Conservation (phyloP, 1,140 invertebrate species). For the Brachionus sp. region DNA sequence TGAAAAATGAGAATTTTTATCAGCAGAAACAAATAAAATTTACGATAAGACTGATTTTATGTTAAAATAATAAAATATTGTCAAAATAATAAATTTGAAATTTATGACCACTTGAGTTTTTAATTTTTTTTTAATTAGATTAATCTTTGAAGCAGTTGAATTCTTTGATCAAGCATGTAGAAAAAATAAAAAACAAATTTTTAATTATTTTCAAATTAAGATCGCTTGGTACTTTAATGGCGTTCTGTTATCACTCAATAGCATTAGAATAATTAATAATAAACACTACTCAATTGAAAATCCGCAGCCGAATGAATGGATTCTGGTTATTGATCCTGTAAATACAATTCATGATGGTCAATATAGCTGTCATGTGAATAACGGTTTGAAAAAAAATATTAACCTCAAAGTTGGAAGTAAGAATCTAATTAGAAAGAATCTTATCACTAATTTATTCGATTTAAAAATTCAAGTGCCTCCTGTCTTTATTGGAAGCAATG, state of each 20-base stretch:
- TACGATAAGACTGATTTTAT: neutral
- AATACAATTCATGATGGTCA: constrained; percentile 9
- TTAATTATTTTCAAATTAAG: constrained; percentile 16
- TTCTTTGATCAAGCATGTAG: neutral
- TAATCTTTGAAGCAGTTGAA: neutral
- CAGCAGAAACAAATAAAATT: neutral
- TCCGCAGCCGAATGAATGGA: constrained; percentile 23
- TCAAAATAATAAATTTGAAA: constrained; percentile 33
- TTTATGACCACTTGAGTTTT: constrained; percentile 32
- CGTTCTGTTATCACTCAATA: constrained; percentile 14
- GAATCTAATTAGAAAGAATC: neutral
- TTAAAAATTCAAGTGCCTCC: constrained; percentile 13
- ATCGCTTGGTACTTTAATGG: constrained; percentile 45
- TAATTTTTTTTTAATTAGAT: neutral
- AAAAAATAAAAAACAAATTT: neutral
- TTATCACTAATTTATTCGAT: neutral
- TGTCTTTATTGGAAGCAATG: constrained; percentile 11
- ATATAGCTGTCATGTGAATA: constrained; percentile 35
- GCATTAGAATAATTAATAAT: constrained; percentile 30
- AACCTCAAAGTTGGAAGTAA: constrained; percentile 31
- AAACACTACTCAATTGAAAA: constrained; percentile 25
- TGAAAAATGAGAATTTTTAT: neutral
- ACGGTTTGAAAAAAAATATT: constrained; percentile 21
- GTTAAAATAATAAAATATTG: constrained; percentile 18
- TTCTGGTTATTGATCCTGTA: constrained; percentile 20